Base-by-base conservation (phyloP, 2,797 vertebrate genomes). In the Malurus leucopterus region DNA sequence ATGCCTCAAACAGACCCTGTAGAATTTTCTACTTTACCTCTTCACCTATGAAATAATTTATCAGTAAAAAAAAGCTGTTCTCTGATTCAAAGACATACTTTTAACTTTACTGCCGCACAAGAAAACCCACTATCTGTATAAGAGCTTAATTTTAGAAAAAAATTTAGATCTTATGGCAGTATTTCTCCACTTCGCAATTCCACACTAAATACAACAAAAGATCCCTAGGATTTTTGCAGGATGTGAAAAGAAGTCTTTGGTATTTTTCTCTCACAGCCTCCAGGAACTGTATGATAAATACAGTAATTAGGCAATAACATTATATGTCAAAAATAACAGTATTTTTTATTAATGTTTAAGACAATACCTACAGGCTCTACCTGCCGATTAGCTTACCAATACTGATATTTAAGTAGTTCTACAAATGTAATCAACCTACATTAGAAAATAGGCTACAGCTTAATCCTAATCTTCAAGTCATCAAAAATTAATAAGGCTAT, bases 161-260 rank as follows among this genome's bases (percentile, higher is more conserved):
- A 47, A 40, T 0, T 0, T 0, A 29, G 4, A 15, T 44, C 29
- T 83, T 32, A 22, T 13, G 17, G 47, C 14, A 40, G 2, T 36
- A 34, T 24, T 36, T 36, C 41, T 88, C n/a, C 8, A 38, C 16
- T 59, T 63, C 32, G 34, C 40, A 62, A 58, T 24, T 59, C 16
- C 13, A 29, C 13, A 55, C 5, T 22, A 78, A 81, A 67, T 8
- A 47, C 6, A 80, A 43, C 21, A 61, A 44, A 93, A 87, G 23
- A 76, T 21, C 2, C 21, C n/a, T 77, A 20, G 50, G 20, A 65
- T 54, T 84, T 76, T 24, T 76, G 54, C 5, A 77, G 41, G 82
- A 51, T 5, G 6, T 43, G 23, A 88, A 90, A 83, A 11, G 17
- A 79, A 83, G 30, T 17, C 11, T 69, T 62, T 3, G 7, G 9